These are phyloP conservation scores for Heterotilapia buettikoferi DNA, from an alignment of 2,113 vertebrate species.

Conservation along the genomic window DNA sequence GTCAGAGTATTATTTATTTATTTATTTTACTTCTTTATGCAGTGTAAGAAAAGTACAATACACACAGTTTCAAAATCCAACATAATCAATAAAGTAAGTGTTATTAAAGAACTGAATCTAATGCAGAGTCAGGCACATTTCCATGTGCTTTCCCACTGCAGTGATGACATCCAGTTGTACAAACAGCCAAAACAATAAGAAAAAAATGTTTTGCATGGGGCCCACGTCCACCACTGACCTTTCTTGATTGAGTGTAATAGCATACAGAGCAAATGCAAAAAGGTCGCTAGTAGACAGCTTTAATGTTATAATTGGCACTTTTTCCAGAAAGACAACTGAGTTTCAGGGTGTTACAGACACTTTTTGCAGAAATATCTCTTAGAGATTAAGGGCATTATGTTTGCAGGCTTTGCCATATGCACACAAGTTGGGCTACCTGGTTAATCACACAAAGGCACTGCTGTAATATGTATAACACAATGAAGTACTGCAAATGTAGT, in stretches of 20 bases:
- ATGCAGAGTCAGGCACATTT: not conserved
- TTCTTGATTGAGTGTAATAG: conserved; percentile 79
- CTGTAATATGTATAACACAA: not conserved
- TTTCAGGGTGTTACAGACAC: conserved; percentile 16
- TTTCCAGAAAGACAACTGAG: conserved; percentile 39
- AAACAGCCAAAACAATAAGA: conserved; percentile 16
- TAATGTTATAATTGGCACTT: conserved; percentile 75
- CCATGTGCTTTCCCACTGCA: conserved; percentile 1
- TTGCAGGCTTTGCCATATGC: conserved; percentile 17
- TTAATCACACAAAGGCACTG: conserved; percentile 21
- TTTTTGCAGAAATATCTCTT: not conserved
- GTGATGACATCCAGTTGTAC: not conserved
- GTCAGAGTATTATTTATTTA: not conserved
- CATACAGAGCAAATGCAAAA: conserved; percentile 74
- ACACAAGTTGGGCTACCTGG: not conserved
- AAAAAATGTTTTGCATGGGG: conserved; percentile 56
- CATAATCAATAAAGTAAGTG: not conserved
- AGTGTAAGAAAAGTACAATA: not conserved
- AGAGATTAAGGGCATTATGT: conserved; percentile 3
- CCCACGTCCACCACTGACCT: conserved; percentile 72
- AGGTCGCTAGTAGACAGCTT: conserved; percentile 74
- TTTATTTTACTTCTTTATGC: not conserved
- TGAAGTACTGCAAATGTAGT: not conserved
- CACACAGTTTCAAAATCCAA: not conserved
- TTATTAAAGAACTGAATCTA: not conserved